These are phyloP conservation scores for Amiota mariae DNA, from an alignment of 2,888 invertebrate genomes.

Conservation along the genomic window DNA sequence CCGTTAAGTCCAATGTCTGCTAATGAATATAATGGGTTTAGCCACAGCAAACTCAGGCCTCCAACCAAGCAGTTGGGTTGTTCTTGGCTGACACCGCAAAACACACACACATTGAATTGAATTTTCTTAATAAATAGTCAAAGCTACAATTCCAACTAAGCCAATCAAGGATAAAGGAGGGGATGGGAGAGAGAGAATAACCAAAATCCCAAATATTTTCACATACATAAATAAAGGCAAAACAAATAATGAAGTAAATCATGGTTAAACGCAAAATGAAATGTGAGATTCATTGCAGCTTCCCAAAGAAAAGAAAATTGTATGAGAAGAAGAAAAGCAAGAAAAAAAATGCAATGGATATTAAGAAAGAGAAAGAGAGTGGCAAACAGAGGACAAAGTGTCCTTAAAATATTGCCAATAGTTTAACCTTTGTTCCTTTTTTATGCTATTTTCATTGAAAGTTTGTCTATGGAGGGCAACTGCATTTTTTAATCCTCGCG, in stretches of 20 bases:
- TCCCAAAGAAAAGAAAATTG: slow-evolving; percentile 6
- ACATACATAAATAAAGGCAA: slow-evolving; percentile 26
- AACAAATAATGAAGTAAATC: slow-evolving; percentile 66
- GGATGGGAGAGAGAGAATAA: slow-evolving; percentile 3
- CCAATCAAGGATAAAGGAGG: slow-evolving; percentile 6
- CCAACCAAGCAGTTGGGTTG: slow-evolving; percentile 35
- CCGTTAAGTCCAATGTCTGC: slow-evolving; percentile 25
- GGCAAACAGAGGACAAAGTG: background rate
- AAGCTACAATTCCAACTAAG: slow-evolving; percentile 44
- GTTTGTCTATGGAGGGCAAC: too few relatives aligned
- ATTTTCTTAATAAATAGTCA: slow-evolving; percentile 33
- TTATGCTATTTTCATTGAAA: background rate
- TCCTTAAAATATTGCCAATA: slow-evolving; percentile 13
- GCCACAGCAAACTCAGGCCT: slow-evolving; percentile 51
- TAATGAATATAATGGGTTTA: slow-evolving; percentile 65
- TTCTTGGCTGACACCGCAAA: slow-evolving; percentile 27
- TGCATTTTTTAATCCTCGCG: background rate
- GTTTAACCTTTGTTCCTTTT: slow-evolving; percentile 20
- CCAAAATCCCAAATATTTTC: slow-evolving; percentile 51
- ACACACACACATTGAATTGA: slow-evolving; percentile 21
- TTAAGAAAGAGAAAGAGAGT: background rate
- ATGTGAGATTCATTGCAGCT: slow-evolving; percentile 43
- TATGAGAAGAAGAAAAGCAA: background rate
- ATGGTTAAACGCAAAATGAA: slow-evolving; percentile 62
- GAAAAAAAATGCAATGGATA: background rate